Conservation (phyloP, 2,797 vertebrate genomes). For the Alfaro cultratus region DNA sequence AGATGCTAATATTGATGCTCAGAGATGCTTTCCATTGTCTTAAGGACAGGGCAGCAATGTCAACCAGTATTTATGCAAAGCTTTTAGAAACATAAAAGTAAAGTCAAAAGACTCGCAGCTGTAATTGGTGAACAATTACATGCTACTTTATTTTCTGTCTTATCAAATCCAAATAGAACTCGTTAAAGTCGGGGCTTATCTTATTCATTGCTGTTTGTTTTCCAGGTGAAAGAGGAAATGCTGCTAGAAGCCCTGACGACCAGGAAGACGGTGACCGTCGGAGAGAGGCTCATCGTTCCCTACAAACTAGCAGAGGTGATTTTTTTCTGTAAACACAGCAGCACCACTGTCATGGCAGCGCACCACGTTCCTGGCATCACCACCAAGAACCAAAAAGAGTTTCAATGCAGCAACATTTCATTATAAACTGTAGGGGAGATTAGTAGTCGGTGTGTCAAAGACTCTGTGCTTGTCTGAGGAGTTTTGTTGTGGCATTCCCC, state of each 20-base stretch:
- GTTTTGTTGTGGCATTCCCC: slow-evolving; percentile 52
- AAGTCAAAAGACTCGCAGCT: neutral
- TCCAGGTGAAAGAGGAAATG: slow-evolving; percentile 93
- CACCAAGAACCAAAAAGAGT: neutral
- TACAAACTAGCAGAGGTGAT: slow-evolving; percentile 90
- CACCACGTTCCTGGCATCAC: neutral
- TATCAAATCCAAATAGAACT: neutral
- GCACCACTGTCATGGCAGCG: neutral
- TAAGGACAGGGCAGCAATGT: too few species aligned
- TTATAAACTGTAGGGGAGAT: slow-evolving; percentile 21
- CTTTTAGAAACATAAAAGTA: neutral
- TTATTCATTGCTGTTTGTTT: neutral
- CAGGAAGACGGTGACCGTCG: slow-evolving; percentile 91
- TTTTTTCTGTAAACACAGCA: neutral
- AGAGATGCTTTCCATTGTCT: neutral
- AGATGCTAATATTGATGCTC: neutral
- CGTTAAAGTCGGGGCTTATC: neutral
- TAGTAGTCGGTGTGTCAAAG: slow-evolving; percentile 39
- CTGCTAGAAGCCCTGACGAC: slow-evolving; percentile 91
- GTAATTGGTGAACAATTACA: neutral
- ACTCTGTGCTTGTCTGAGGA: slow-evolving; percentile 34
- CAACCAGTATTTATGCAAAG: neutral
- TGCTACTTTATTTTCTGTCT: neutral
- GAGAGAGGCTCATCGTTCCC: slow-evolving; percentile 91
- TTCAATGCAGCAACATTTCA: slow-evolving; percentile 16